Base-by-base conservation (phyloP, 2,888 invertebrate species). In the Dimorphilus gyrociliatus region DNA sequence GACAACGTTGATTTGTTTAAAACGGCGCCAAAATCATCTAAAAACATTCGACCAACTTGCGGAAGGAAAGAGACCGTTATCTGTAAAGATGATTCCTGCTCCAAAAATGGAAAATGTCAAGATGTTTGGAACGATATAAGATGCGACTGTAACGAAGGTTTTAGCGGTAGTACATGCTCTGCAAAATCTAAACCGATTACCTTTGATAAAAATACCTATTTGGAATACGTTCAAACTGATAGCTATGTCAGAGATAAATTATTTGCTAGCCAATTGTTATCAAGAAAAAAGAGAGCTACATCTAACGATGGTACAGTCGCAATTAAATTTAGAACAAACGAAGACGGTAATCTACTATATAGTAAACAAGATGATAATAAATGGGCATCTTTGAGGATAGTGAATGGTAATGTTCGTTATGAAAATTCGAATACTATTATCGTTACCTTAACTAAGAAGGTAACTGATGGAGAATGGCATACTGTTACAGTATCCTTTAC, bases 291-390 rank as follows among this genome's bases (percentile, higher is more conserved):
- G 16, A 15, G 15, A 29, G 4, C 29, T 28, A 32, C 41, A 4
- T 30, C 25, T 6, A 32, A 34, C 14, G 37, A 73, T 1, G 85
- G 84, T 59, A 72, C 72, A 3, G 63, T 86, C 14, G 75, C 80
- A 31, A 66, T 90, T 31, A 70, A 76, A 44, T 84, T 90, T 56
- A 71, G 80, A 46, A 86, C 88, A 0, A 71, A 75, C 13, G 73
- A 74, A 51, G 67, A 70, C 25, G 73, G 78, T 48, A 88, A 85
- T 2, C 66, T 85, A 18, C 63, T 92, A n/a, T 69, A 88, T 44
- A 81, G 79, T 54, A 75, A 84, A 2, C 78, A 80, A 1, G 82
- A 81, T 21, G 80, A 81, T 50, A 79, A 79, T 53, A 80, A 84
- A 58, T 84, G 75, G 51, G 84, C 85, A 41, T 45, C 48, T n/a